A percentile compares a stretch with the other conserved stretches of the same genome.
Conservation (phyloP, 2,888 invertebrate genomes). For the Beris morrisii region DNA sequence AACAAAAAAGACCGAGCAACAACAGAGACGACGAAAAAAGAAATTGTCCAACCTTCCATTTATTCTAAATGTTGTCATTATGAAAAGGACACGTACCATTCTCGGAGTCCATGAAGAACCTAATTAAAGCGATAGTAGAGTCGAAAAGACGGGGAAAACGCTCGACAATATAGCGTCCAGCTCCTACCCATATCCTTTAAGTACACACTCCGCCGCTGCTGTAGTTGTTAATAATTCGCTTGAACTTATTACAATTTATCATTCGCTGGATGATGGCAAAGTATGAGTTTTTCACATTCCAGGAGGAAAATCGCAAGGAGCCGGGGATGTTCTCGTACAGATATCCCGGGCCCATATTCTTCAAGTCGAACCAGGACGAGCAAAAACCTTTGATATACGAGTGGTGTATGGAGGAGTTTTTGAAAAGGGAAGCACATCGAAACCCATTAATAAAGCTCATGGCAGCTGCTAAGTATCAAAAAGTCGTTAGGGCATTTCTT, state of each 20-base stretch:
- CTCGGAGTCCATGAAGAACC: not conserved
- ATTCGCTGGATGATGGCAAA: constrained; percentile 23
- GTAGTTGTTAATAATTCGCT: constrained; percentile 29
- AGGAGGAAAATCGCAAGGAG: not conserved
- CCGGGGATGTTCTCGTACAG: constrained; percentile 16
- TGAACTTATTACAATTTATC: constrained; percentile 34
- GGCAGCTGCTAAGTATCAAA: constrained; percentile 40
- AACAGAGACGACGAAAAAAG: too few relatives aligned
- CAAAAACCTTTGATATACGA: constrained; percentile 4
- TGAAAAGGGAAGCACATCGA: constrained; percentile 31
- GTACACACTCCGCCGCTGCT: not conserved
- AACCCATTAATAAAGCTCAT: constrained; percentile 39
- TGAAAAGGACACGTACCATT: too few relatives aligned
- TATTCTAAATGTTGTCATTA: too few relatives aligned
- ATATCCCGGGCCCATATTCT: constrained; percentile 9
- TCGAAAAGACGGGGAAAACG: not conserved
- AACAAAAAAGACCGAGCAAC: too few relatives aligned
- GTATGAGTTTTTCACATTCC: constrained; percentile 24
- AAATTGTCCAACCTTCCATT: too few relatives aligned
- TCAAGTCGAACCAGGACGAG: constrained; percentile 12
- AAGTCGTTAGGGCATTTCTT: constrained; percentile 40
- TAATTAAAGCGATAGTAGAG: constrained; percentile 18
- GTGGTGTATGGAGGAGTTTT: constrained; percentile 1
- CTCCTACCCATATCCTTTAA: not conserved
- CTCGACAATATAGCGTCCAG: not conserved